Percentiles rank a stretch among this genome's conserved stretches.
Evolutionary conservation across 1,140 invertebrate genomes (phyloP).

Genomic region (Notospermus geniculatus): DNA sequence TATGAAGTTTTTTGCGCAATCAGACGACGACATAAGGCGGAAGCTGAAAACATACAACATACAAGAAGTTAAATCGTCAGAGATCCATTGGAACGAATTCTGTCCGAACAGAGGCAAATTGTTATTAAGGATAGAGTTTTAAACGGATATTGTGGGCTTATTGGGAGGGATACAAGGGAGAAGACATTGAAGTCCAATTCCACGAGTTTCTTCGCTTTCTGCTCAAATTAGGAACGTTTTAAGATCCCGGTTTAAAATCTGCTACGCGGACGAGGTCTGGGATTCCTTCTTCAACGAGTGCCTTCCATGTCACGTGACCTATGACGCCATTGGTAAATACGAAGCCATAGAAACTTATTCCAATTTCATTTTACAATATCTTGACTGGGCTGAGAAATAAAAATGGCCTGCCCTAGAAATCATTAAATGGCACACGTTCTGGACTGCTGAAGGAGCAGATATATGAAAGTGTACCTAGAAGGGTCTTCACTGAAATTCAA

Average conservation of each 20-base stretch:
- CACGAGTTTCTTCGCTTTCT: constrained; percentile 82
- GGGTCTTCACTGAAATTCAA: too few relatives aligned
- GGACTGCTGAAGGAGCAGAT: too few relatives aligned
- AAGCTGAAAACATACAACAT: constrained; percentile 73
- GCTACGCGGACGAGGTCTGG: constrained; percentile 81
- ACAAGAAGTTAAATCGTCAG: constrained; percentile 83
- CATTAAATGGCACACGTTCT: too few relatives aligned
- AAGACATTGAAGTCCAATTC: constrained; percentile 83
- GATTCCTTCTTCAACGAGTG: constrained; percentile 77
- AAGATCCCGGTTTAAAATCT: constrained; percentile 7
- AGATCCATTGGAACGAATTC: constrained; percentile 85
- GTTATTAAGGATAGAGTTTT: too few relatives aligned
- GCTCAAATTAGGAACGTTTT: constrained; percentile 64
- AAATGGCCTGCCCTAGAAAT: too few relatives aligned
- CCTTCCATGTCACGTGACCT: constrained; percentile 83
- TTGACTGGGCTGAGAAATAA: too few relatives aligned
- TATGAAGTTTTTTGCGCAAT: constrained; percentile 60
- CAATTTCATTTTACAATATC: constrained; percentile 26
- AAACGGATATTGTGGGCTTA: too few relatives aligned
- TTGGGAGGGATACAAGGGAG: constrained; percentile 35
- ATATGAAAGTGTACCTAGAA: too few relatives aligned
- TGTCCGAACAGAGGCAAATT: constrained; percentile 70
- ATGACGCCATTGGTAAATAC: constrained; percentile 88
- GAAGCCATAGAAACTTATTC: constrained; percentile 73
- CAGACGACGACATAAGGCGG: constrained; percentile 59